Evolutionary conservation across 2,113 vertebrate genomes (phyloP), one percentile per base, ranked within the genome.

Genomic region (Acanthochromis polyacanthus): DNA sequence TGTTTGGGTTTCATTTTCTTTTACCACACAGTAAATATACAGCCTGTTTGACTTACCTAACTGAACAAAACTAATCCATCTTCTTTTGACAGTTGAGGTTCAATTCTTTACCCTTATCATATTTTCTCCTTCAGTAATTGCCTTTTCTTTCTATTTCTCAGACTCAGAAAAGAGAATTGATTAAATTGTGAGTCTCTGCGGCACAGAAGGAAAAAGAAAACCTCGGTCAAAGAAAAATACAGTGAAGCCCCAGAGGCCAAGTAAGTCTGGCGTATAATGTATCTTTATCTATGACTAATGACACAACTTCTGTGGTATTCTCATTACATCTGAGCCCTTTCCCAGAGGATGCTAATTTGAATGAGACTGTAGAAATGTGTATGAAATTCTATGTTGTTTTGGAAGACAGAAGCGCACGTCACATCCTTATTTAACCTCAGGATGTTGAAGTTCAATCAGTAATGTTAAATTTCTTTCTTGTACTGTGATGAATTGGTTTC

Each of bases 231-330:
- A 79, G 65, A 75, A 83, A 88, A 90, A 79, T 79, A 78, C 63
- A 71, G 77, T 58, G 67, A 78, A 80, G 45, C 84, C 83, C 80
- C 81, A 62, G 69, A 80, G 80, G 82, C 78, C 72, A 71, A 87
- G 77, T 81, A 71, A 83, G 84, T 53, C 67, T 66, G 79, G 57
- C 67, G 73, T 78, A 71, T 85, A 86, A 90, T 93, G 84, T 64
- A 66, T 90, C 82, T 92, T 89, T 74, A 88, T 91, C 86, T 90
- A 65, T 81, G 75, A 90, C 82, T 90, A 86, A 92, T 88, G 82
- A 86, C 75, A 76, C 51, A 46, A 57, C 69, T 70, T 75, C 55
- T 87, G 78, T 78, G 60, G 69, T 75, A 61, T 81, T 93, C 82
- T 88, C 77, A 84, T 86, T 85, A 71, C 82, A 62, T 71, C 87